These are phyloP conservation scores for Nesidiocoris tenuis DNA, from an alignment of 2,888 invertebrate genomes.

Conservation along the genomic window DNA sequence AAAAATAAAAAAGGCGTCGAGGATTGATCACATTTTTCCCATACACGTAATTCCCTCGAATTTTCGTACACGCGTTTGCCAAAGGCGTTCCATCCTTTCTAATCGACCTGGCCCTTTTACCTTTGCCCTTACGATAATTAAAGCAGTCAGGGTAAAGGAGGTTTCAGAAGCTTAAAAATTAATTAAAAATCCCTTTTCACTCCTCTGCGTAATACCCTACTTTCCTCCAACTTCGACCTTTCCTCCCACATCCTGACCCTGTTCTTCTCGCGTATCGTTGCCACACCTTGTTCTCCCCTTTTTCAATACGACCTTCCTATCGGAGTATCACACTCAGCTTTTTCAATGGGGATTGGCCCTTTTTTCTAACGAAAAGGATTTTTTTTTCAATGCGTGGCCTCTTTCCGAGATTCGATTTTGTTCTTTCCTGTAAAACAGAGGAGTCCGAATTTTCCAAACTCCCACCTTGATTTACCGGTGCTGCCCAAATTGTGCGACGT, in stretches of 20 bases:
- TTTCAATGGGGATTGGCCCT: neutral
- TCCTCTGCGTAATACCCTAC: neutral
- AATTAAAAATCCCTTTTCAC: slow-evolving; percentile 29
- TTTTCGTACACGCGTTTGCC: too few species aligned
- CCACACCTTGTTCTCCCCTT: neutral
- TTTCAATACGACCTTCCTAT: neutral
- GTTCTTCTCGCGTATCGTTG: neutral
- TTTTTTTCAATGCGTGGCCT: neutral
- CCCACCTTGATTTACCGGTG: too few species aligned
- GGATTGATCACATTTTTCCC: too few species aligned
- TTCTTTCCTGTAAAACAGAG: too few species aligned
- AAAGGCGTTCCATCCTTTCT: neutral
- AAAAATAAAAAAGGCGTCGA: too few species aligned
- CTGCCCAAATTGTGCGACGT: too few species aligned
- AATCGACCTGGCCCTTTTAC: slow-evolving; percentile 36
- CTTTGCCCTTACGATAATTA: slow-evolving; percentile 32
- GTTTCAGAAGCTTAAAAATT: slow-evolving; percentile 36
- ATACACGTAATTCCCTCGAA: too few species aligned
- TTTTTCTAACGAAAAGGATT: neutral
- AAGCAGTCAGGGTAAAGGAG: slow-evolving; percentile 19
- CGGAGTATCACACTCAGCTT: neutral
- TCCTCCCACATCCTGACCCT: neutral
- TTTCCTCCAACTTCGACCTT: neutral
- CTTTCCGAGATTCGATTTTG: too few species aligned
- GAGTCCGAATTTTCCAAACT: too few species aligned